Percentiles rank a stretch among this genome's conserved stretches.
phyloP scores from a whole-genome alignment of 2,888 invertebrate species.

The Cryptocheilus praepositus region DNA sequence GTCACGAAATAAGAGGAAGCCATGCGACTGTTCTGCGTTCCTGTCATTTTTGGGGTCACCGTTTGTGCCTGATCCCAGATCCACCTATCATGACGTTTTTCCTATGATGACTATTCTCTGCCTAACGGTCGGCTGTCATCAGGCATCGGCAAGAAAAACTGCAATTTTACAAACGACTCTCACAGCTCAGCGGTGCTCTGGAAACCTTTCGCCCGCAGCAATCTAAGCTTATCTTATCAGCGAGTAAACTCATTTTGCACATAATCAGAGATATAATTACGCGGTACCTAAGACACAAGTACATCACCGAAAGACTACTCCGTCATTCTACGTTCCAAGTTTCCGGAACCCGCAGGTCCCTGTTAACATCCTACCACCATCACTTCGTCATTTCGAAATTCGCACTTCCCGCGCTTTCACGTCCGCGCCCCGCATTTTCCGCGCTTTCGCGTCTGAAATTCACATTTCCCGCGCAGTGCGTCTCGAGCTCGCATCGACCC shows the following conservation, averaged over 20 bases:
- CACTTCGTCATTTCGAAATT: no score
- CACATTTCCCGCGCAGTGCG: slow-evolving; percentile 9
- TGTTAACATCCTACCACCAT: no score
- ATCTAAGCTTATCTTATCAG: neutral
- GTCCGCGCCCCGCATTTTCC: no score
- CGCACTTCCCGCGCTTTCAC: no score
- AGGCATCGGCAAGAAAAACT: no score
- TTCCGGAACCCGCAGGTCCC: no score
- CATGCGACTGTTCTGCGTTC: slow-evolving; percentile 30
- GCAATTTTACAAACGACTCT: no score
- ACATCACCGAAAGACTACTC: no score
- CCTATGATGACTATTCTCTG: slow-evolving; percentile 31
- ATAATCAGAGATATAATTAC: no score
- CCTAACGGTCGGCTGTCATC: neutral
- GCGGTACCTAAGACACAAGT: no score
- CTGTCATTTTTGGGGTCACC: slow-evolving; percentile 43
- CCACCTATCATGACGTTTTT: slow-evolving; percentile 37
- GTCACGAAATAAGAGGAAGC: slow-evolving; percentile 34
- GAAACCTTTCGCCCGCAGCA: slow-evolving; percentile 28
- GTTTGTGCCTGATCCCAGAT: slow-evolving; percentile 46
- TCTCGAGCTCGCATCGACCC: slow-evolving; percentile 6
- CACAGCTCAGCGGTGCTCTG: slow-evolving; percentile 10
- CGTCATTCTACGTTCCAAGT: no score
- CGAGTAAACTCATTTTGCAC: slow-evolving; percentile 4
- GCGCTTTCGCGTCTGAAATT: neutral